Base-by-base conservation (phyloP, 2,113 vertebrate genomes). In the Zosterops hypoxanthus region DNA sequence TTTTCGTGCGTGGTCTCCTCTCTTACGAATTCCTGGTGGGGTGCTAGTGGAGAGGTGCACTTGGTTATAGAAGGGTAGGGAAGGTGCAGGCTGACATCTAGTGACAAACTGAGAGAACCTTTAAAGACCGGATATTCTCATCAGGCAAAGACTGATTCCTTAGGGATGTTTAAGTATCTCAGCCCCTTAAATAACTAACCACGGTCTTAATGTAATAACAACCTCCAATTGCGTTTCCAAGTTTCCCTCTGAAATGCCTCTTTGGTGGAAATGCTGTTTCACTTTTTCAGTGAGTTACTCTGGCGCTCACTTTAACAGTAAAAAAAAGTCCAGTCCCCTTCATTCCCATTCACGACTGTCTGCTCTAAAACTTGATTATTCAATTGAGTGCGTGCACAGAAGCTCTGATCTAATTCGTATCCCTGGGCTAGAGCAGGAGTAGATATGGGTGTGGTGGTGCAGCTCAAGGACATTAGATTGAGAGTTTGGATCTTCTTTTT, bases 1-100 rank as follows among this genome's bases (percentile, higher is more conserved):
- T 39, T 88, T 76, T 64, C 2, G 1, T 34, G 59, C 33, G 8
- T 0, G 2, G 1, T 59, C 21, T 75, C 25, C 19, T 7, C 46
- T 52, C 6, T 42, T 53, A 12, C 5, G 20, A 14, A 14, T 64
- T 71, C 15, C 18, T 49, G 34, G 19, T 20, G 47, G 25, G 39
- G 5, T 11, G 33, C 41, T 63, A 25, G 31, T 28, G 14, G 11
- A 46, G 53, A 55, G 34, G 29, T 22, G 18, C n/a, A 5, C 20
- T 2, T 39, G 4, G 18, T 52, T 46, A 3, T 17, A 7, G 50
- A 34, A 9, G 20, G 29, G 6, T 33, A n/a, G 42, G 21, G 14
- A 92, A 88, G 86, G 77, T 69, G 65, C 69, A 95, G 86, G n/a
- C 91, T 95, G 95, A 96, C 95, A 95, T 71, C 95, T 97, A 97